Evolutionary conservation across 2,113 vertebrate species (phyloP).

Genomic region (Nothocercus nigrocapillus): DNA sequence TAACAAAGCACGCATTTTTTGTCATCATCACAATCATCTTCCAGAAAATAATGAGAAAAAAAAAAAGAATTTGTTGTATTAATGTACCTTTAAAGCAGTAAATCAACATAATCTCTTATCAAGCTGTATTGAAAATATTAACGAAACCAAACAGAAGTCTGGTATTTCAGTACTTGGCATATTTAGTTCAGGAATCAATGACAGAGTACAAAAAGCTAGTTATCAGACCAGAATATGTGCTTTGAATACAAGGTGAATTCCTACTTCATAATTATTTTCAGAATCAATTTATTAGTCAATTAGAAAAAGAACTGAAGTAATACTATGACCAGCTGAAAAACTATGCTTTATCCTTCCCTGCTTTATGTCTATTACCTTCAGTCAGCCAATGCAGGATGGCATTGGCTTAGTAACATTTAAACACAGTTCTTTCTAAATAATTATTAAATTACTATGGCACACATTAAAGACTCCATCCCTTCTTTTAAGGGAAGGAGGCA

Average conservation of each 20-base stretch:
- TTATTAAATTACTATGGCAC: neutral
- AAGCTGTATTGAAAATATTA: neutral
- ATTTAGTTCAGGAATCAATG: neutral
- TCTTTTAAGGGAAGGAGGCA: neutral
- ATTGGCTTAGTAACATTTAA: neutral
- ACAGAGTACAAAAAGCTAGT: neutral
- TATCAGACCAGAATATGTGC: neutral
- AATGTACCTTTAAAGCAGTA: neutral
- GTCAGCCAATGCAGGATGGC: neutral
- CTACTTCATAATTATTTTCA: neutral
- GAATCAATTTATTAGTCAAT: neutral
- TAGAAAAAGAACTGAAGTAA: neutral
- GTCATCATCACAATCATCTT: neutral
- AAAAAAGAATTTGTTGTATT: fast-evolving
- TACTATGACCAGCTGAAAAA: neutral
- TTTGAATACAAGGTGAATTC: neutral
- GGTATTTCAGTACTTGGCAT: neutral
- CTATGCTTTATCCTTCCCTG: neutral
- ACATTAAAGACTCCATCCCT: fast-evolving
- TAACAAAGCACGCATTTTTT: neutral
- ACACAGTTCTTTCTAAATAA: neutral
- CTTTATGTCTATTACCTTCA: neutral
- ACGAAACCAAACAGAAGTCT: neutral
- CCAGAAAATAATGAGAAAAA: neutral
- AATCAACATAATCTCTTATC: neutral